Evolutionary conservation across 2,113 vertebrate species (phyloP).

Genomic region (Sylvietta virens): DNA sequence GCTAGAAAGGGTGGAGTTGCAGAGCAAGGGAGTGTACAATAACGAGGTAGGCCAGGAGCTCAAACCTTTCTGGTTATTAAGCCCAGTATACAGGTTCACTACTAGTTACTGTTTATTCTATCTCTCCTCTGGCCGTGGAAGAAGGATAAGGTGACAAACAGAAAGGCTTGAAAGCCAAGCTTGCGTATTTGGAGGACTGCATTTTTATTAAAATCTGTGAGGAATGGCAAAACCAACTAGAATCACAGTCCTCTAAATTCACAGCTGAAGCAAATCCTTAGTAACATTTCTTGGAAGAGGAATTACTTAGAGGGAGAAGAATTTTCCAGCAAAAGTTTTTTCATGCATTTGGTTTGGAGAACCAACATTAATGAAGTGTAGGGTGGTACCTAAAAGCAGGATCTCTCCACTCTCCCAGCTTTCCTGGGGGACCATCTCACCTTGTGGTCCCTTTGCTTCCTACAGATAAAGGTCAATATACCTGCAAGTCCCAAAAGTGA

Average conservation of each 20-base stretch:
- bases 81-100: background rate
- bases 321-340: background rate
- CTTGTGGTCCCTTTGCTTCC: background rate
- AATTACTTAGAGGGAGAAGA: background rate
- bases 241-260: background rate
- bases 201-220: background rate
- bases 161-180: background rate
- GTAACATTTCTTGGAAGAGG: background rate
- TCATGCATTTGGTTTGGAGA: background rate
- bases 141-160: background rate
- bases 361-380: background rate
- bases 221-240: background rate
- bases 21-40: background rate
- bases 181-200: background rate
- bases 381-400: background rate
- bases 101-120: background rate
- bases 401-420: background rate
- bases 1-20: rapidly evolving
- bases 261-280: background rate
- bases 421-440: background rate
- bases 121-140: background rate
- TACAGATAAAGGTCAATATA: background rate
- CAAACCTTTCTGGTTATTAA: background rate
- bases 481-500: background rate
- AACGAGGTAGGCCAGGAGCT: background rate